Conservation (phyloP, 23 tunicate genomes). For the Corella eumyota region DNA sequence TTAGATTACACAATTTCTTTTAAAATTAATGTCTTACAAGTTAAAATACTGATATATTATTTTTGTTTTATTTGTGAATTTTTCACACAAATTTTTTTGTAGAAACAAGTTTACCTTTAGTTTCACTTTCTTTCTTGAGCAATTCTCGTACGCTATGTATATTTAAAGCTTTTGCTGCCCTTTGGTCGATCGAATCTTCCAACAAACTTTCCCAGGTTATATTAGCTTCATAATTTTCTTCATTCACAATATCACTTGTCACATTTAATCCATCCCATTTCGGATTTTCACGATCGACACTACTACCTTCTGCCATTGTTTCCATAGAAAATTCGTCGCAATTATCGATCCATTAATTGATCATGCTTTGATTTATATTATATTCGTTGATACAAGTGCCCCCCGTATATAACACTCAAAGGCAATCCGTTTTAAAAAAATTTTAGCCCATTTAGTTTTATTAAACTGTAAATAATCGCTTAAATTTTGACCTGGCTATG, state of each 20-base stretch:
- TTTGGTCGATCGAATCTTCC: constrained; percentile 29
- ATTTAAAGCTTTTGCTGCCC: constrained; percentile 37
- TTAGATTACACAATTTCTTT: not conserved
- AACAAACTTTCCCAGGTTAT: constrained; percentile 10
- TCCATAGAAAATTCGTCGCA: too few species aligned
- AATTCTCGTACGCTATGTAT: constrained; percentile 25
- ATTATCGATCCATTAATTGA: too few species aligned
- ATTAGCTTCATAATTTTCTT: constrained; percentile 13
- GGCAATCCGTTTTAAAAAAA: too few species aligned
- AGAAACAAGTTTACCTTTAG: too few species aligned
- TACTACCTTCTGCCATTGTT: constrained; percentile 37
- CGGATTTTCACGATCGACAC: constrained; percentile 12
- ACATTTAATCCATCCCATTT: constrained; percentile 24
- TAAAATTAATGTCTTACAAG: not conserved
- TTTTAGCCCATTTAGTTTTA: too few species aligned
- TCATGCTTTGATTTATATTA: too few species aligned
- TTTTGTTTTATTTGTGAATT: not conserved
- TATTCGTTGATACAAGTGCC: too few species aligned
- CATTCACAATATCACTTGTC: constrained; percentile 21
- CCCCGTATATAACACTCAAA: too few species aligned
- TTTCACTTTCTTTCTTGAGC: too few species aligned
- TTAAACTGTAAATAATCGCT: too few species aligned
- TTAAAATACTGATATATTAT: not conserved
- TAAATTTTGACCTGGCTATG: too few species aligned
- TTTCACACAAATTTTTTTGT: not conserved